Conservation (phyloP, 2,113 vertebrate species). For the Vulpes lagopus region DNA sequence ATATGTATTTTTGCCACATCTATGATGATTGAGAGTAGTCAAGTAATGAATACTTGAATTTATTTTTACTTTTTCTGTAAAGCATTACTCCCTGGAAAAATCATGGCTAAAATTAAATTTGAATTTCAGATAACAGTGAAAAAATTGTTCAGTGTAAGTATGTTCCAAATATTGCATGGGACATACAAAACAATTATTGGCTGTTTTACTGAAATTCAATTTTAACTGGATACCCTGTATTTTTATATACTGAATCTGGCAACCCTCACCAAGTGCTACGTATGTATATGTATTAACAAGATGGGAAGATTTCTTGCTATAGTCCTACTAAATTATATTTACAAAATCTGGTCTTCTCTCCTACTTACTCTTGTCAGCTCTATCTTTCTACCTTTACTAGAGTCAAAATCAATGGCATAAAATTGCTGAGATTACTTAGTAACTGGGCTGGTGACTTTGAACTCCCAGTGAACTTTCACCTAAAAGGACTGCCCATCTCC, state of each 20-base stretch:
- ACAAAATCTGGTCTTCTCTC: background rate
- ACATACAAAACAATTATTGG: background rate
- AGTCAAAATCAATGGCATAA: background rate
- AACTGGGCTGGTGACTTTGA: background rate
- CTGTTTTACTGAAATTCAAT: background rate
- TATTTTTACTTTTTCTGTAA: conserved; percentile 23
- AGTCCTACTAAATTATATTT: background rate
- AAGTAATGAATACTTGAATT: background rate
- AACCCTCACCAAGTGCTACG: background rate
- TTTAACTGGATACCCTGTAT: background rate
- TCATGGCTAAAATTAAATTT: conserved; percentile 15
- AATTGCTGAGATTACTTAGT: background rate
- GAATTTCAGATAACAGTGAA: background rate
- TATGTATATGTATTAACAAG: background rate
- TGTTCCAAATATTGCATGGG: background rate
- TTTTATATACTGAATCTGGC: background rate
- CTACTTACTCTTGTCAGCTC: background rate
- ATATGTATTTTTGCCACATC: background rate
- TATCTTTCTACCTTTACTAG: background rate
- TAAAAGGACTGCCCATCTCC: background rate
- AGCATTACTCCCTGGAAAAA: background rate
- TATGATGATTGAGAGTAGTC: background rate
- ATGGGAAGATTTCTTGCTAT: background rate
- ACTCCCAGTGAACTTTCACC: background rate
- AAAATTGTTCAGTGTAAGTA: background rate